phyloP scores from a whole-genome alignment of 2,888 invertebrate species.

The Smittia sp. region DNA sequence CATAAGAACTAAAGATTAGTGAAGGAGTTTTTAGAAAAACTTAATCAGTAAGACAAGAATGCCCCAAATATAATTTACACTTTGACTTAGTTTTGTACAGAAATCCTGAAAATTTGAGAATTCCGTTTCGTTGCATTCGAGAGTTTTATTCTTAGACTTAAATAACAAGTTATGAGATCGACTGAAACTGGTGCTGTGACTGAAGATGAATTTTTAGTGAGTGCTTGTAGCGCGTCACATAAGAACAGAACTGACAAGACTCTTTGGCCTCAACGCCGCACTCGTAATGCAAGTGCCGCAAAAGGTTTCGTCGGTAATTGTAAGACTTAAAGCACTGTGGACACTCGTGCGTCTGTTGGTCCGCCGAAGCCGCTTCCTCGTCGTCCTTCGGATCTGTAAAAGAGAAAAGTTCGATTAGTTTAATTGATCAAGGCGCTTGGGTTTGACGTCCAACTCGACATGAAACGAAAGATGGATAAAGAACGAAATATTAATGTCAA shows the following conservation, averaged over 20 bases:
- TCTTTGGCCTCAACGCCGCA: conserved; percentile 60
- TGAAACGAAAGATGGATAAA: background rate
- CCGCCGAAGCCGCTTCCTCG: background rate
- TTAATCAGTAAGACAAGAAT: background rate
- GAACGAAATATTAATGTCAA: background rate
- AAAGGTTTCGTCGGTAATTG: conserved; percentile 59
- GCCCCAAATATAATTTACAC: background rate
- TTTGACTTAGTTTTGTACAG: background rate
- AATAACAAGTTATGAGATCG: background rate
- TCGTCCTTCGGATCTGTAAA: conserved; percentile 2
- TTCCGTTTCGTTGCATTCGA: background rate
- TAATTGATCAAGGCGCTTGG: background rate
- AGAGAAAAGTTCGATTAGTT: background rate
- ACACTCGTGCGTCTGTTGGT: conserved; percentile 51
- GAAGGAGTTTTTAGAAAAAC: background rate
- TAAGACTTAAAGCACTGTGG: conserved; percentile 59
- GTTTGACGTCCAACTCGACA: background rate
- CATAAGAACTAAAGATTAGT: background rate
- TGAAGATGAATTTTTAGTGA: conserved; percentile 56
- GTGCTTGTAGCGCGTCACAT: conserved; percentile 56
- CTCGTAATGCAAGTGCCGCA: conserved; percentile 59
- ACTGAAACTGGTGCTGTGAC: conserved; percentile 48
- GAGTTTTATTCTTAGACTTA: background rate
- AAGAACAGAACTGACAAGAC: conserved; percentile 57
- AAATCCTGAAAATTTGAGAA: background rate